Conservation (phyloP, 2,113 vertebrate genomes). For the Athene noctua region DNA sequence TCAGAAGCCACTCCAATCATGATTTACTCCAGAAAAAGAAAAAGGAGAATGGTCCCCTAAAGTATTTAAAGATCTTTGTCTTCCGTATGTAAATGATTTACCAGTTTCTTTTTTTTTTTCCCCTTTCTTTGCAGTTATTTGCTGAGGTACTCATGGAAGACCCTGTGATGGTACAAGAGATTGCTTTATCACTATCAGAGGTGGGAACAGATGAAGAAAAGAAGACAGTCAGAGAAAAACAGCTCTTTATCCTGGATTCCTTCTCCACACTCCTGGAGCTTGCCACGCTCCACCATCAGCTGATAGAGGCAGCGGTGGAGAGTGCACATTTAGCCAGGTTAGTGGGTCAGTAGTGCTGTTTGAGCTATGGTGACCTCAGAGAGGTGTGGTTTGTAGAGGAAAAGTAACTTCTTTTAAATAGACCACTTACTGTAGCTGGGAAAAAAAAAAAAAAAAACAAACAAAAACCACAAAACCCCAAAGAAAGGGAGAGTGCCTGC, state of each 20-base stretch:
- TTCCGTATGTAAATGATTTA: not conserved
- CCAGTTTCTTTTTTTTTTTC: not conserved
- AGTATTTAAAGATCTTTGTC: not conserved
- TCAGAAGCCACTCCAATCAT: not conserved
- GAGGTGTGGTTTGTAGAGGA: not conserved
- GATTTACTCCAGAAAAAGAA: not conserved
- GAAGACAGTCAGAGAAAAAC: slow-evolving; percentile 54
- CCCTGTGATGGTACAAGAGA: slow-evolving; percentile 37
- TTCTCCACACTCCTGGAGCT: slow-evolving; percentile 75
- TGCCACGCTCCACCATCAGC: slow-evolving; percentile 61
- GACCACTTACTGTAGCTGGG: not conserved
- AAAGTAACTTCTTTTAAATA: not conserved
- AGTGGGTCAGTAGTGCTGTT: not conserved
- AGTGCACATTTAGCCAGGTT: slow-evolving; percentile 63
- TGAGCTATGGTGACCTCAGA: not conserved
- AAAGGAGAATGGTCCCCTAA: not conserved
- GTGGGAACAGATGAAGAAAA: not conserved
- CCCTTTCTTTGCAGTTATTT: slow-evolving; percentile 72
- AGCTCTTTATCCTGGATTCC: slow-evolving; percentile 58
- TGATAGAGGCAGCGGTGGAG: slow-evolving; percentile 70
- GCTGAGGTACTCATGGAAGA: slow-evolving; percentile 61
- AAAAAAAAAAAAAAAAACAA: not conserved
- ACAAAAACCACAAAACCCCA: not conserved
- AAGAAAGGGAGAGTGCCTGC: not conserved
- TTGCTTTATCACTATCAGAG: slow-evolving; percentile 26